Percentiles rank a stretch among this genome's conserved stretches.
Evolutionary conservation across 2,797 vertebrate species (phyloP).

Genomic region (Emydoidea blandingii): DNA sequence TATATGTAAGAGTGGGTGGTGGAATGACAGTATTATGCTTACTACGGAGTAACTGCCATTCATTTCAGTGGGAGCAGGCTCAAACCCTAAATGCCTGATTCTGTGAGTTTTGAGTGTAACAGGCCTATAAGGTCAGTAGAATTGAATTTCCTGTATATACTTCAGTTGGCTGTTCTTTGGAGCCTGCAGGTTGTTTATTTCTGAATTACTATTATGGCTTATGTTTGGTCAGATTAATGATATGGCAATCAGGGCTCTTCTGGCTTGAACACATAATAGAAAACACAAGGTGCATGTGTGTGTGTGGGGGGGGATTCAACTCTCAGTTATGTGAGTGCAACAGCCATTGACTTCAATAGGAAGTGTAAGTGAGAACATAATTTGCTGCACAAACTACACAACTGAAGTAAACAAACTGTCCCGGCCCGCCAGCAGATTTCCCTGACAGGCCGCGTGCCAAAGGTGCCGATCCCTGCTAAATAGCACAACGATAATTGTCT

Average conservation of each 20-base stretch:
- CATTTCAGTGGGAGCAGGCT: rapidly evolving
- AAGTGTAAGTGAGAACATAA: no score
- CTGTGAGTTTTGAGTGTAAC: neutral
- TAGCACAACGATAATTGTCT: neutral
- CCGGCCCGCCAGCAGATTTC: no score
- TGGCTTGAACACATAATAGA: neutral
- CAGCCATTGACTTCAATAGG: no score
- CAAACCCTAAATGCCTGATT: neutral
- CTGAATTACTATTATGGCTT: neutral
- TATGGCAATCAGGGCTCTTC: neutral
- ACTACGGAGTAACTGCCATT: neutral
- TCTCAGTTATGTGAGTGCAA: no score
- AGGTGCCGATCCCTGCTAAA: no score
- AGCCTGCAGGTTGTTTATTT: neutral
- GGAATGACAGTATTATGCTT: neutral
- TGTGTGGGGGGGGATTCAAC: neutral
- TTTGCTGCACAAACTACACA: no score
- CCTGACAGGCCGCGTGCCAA: no score
- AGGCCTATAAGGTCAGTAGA: neutral
- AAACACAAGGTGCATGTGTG: neutral
- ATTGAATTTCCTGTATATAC: neutral
- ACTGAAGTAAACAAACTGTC: no score
- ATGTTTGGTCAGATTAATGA: neutral
- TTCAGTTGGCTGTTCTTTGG: neutral
- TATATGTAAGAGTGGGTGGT: neutral